Percentiles rank a stretch among this genome's conserved stretches.
phyloP scores from a whole-genome alignment of 2,797 vertebrate species.

The Trematomus bernacchii region DNA sequence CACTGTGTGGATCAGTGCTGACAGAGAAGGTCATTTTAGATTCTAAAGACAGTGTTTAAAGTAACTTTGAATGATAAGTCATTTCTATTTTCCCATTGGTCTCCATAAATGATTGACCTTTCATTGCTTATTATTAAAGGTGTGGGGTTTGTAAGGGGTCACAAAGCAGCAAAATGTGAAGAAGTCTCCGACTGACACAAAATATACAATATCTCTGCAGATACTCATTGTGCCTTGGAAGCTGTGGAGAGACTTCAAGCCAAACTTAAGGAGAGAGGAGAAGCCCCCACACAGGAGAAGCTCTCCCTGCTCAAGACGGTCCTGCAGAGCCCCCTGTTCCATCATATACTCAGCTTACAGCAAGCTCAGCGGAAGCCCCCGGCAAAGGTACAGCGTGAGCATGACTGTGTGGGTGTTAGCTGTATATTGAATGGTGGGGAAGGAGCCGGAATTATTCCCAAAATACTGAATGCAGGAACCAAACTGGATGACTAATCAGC shows the following conservation, averaged over 20 bases:
- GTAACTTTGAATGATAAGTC: constrained; percentile 1
- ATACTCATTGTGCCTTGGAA: constrained; percentile 90
- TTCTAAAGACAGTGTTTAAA: constrained; percentile 10
- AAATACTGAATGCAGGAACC: constrained; percentile 78
- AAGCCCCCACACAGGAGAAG: constrained; percentile 90
- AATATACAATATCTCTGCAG: constrained; percentile 74
- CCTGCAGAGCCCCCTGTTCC: constrained; percentile 96
- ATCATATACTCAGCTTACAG: constrained; percentile 93
- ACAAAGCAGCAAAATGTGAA: constrained; percentile 18
- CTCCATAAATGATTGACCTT: constrained; percentile 21
- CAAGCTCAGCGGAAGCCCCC: constrained; percentile 85
- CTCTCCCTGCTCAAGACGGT: constrained; percentile 92
- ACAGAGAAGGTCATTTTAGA: constrained; percentile 1
- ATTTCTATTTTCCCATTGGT: background rate
- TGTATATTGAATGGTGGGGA: constrained; percentile 66
- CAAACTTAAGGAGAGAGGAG: constrained; percentile 92
- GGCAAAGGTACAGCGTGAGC: constrained; percentile 69
- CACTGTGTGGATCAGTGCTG: constrained; percentile 1
- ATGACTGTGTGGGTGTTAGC: constrained; percentile 61
- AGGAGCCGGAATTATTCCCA: constrained; percentile 69
- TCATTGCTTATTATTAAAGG: constrained; percentile 26
- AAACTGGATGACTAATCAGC: constrained; percentile 85
- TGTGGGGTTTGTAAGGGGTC: constrained; percentile 20
- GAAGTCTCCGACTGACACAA: constrained; percentile 28
- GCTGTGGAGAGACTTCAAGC: constrained; percentile 93